Conservation (phyloP, 2,888 invertebrate genomes). For the Cheilosia soror region DNA sequence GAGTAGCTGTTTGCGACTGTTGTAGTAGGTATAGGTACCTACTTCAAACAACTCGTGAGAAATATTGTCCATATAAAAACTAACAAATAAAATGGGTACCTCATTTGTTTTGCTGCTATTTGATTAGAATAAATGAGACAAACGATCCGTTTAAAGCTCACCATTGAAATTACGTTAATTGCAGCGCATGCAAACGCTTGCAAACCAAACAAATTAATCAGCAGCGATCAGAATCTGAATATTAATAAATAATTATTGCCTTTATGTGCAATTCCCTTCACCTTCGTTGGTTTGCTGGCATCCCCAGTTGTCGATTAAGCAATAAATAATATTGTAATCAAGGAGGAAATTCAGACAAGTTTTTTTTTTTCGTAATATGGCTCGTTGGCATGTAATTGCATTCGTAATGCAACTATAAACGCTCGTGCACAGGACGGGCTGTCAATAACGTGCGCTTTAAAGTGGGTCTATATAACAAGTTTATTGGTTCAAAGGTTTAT, state of each 20-base stretch:
- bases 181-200: slow-evolving; percentile 14
- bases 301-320: slow-evolving; percentile 29
- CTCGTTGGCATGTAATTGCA: not conserved
- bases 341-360: not conserved
- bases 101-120: not conserved
- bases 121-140: slow-evolving; percentile 9
- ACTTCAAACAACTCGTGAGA: not conserved
- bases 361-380: slow-evolving; percentile 7
- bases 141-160: slow-evolving; percentile 13
- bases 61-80: not conserved
- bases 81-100: not conserved
- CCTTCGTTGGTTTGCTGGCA: slow-evolving; percentile 21
- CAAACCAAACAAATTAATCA: slow-evolving; percentile 44
- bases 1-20: not conserved
- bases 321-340: slow-evolving; percentile 32
- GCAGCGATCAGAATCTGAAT: slow-evolving; percentile 30
- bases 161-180: slow-evolving; percentile 1
- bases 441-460: slow-evolving; percentile 13
- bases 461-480: not conserved
- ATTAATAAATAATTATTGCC: slow-evolving; percentile 38
- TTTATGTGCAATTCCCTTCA: slow-evolving; percentile 25
- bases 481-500: not conserved
- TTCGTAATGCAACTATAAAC: not conserved
- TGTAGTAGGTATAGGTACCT: not conserved
- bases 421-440: not conserved